A percentile compares a stretch with the other conserved stretches of the same genome.
Evolutionary conservation across 2,888 invertebrate genomes (phyloP).

Genomic region (Dinocampus coccinellae): DNA sequence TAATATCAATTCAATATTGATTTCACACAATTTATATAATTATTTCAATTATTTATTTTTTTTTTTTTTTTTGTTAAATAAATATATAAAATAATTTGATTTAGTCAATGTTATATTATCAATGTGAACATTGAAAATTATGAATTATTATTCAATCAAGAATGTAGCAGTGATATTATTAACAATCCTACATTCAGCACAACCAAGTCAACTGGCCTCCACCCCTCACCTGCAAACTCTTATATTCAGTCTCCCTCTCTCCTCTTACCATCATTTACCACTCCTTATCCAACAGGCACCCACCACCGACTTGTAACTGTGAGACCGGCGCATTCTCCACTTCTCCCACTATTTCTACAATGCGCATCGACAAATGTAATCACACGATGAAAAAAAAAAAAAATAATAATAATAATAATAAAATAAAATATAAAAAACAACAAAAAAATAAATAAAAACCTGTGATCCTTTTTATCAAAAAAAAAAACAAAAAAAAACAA

Average conservation of each 20-base stretch:
- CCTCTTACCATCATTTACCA: background rate
- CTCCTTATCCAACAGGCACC: conserved; percentile 19
- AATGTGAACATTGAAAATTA: background rate
- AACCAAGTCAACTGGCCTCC: conserved; percentile 65
- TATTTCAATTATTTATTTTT: no score
- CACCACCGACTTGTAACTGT: no score
- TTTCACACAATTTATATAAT: no score
- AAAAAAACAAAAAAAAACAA: no score
- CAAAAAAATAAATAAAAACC: no score
- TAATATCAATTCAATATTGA: no score
- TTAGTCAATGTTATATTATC: background rate
- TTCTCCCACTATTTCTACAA: conserved; percentile 45
- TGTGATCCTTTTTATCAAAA: no score
- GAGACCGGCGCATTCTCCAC: conserved; percentile 45
- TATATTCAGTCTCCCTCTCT: conserved; percentile 56
- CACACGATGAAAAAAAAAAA: conserved; percentile 36
- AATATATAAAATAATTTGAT: no score
- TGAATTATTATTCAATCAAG: no score
- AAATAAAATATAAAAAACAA: no score
- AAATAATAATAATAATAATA: no score
- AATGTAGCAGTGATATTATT: background rate
- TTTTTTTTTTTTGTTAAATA: no score
- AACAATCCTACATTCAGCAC: conserved; percentile 39
- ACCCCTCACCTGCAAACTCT: conserved; percentile 64
- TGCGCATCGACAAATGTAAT: conserved; percentile 59